Conservation (phyloP, 2,113 vertebrate species). For the Ctenodactylus gundi region DNA sequence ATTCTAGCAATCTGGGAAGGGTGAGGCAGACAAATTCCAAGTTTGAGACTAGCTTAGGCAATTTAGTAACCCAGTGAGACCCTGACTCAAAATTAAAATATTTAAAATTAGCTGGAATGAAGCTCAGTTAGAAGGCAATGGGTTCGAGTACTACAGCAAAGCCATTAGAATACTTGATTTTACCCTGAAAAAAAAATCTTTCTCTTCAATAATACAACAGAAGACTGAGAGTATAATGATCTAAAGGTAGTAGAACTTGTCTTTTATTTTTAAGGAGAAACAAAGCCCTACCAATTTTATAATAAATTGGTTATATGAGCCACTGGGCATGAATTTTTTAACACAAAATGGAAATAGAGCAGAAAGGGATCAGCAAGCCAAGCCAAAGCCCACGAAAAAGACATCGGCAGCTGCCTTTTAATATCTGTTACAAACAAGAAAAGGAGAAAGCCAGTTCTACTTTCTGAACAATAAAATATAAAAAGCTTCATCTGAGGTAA, state of each 20-base stretch:
- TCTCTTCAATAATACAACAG: neutral
- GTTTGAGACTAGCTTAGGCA: no score
- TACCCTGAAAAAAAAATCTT: neutral
- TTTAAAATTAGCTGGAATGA: no score
- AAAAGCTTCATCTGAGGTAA: slow-evolving; percentile 10
- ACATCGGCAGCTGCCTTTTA: slow-evolving; percentile 24
- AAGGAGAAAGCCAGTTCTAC: neutral
- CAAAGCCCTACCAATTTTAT: neutral
- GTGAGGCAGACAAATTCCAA: no score
- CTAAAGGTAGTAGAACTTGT: slow-evolving; percentile 12
- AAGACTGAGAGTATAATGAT: neutral
- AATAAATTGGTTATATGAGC: slow-evolving; percentile 50
- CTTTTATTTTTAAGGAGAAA: neutral
- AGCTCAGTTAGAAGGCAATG: no score
- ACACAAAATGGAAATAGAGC: slow-evolving; percentile 56
- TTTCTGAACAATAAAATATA: slow-evolving; percentile 50
- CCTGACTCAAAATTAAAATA: no score
- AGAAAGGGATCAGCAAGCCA: slow-evolving; percentile 42
- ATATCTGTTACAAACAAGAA: slow-evolving; percentile 40
- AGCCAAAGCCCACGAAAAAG: slow-evolving; percentile 57
- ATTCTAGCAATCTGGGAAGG: no score
- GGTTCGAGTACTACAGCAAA: no score
- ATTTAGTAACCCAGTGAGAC: no score
- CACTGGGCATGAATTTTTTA: slow-evolving; percentile 37
- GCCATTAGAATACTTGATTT: neutral